Percentiles rank a stretch among this genome's conserved stretches.
Evolutionary conservation across 2,888 invertebrate genomes (phyloP).

Genomic region (Eupithecia exiguata): DNA sequence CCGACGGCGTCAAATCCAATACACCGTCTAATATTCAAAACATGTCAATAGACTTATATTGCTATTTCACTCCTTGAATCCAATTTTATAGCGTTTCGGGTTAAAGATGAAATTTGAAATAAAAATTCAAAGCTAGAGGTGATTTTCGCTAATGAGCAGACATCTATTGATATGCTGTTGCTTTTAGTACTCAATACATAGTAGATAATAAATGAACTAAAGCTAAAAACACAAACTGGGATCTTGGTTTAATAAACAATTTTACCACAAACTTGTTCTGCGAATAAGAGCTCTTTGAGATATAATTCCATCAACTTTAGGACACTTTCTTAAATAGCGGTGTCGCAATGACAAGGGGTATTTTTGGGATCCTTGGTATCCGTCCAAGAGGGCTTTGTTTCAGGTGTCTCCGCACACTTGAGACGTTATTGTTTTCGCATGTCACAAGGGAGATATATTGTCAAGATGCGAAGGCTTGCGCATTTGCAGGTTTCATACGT

Average conservation of each 20-base stretch:
- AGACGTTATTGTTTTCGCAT: slow-evolving; percentile 73
- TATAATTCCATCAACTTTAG: background rate
- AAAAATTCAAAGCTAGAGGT: background rate
- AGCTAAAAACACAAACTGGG: background rate
- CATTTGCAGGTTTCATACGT: slow-evolving; percentile 44
- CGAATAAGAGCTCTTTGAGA: background rate
- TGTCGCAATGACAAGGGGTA: slow-evolving; percentile 2
- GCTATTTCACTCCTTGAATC: slow-evolving; percentile 17
- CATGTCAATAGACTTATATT: slow-evolving; percentile 25
- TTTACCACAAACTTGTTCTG: background rate
- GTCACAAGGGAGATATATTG: slow-evolving; percentile 68
- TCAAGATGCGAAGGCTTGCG: slow-evolving; percentile 53
- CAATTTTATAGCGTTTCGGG: slow-evolving; percentile 7
- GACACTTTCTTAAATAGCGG: background rate
- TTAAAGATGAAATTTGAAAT: slow-evolving; percentile 5
- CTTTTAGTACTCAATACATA: background rate
- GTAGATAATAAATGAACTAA: background rate
- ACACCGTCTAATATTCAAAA: slow-evolving; percentile 11
- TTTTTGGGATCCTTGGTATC: slow-evolving; percentile 13
- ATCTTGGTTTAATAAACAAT: background rate
- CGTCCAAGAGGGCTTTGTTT: slow-evolving; percentile 51
- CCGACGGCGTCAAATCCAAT: slow-evolving; percentile 14
- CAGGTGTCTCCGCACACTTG: slow-evolving; percentile 55
- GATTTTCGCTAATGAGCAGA: background rate
- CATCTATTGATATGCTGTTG: background rate